phyloP scores from a whole-genome alignment of 2,888 invertebrate genomes.

The Xestia ashworthii region DNA sequence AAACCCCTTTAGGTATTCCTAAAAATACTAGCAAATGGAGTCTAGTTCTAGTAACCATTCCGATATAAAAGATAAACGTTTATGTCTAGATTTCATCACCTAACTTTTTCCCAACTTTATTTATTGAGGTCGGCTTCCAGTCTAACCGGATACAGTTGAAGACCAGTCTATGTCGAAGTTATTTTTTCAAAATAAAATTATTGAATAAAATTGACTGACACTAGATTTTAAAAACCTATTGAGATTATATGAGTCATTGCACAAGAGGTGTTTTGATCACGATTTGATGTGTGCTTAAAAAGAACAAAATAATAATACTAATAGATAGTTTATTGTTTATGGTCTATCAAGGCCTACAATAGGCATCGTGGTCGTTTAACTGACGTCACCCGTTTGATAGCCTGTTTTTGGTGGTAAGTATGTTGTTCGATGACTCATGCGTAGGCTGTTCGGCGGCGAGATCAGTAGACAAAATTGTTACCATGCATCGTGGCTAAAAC shows the following conservation, averaged over 20 bases:
- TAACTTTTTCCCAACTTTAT: not conserved
- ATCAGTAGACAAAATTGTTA: not conserved
- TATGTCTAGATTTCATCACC: not conserved
- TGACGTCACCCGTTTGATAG: slow-evolving; percentile 3
- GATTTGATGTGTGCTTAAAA: not conserved
- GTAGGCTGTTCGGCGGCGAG: too few species aligned
- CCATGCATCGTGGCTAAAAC: not conserved
- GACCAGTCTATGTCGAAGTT: not conserved
- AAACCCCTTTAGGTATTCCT: not conserved
- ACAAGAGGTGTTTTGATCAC: not conserved
- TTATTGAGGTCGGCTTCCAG: not conserved
- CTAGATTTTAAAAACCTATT: not conserved
- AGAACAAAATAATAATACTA: not conserved
- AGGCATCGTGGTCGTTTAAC: not conserved
- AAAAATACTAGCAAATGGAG: not conserved
- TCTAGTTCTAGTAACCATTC: not conserved
- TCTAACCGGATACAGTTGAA: not conserved
- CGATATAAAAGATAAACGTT: not conserved
- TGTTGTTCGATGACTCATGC: not conserved
- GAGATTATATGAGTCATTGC: not conserved
- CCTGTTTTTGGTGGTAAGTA: not conserved
- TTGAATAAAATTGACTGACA: not conserved
- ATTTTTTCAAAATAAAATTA: not conserved
- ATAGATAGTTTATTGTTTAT: not conserved
- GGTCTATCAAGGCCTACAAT: not conserved